Evolutionary conservation across 2,113 vertebrate genomes (phyloP), one percentile per base, ranked within the genome.

Genomic region (Bettongia penicillata): DNA sequence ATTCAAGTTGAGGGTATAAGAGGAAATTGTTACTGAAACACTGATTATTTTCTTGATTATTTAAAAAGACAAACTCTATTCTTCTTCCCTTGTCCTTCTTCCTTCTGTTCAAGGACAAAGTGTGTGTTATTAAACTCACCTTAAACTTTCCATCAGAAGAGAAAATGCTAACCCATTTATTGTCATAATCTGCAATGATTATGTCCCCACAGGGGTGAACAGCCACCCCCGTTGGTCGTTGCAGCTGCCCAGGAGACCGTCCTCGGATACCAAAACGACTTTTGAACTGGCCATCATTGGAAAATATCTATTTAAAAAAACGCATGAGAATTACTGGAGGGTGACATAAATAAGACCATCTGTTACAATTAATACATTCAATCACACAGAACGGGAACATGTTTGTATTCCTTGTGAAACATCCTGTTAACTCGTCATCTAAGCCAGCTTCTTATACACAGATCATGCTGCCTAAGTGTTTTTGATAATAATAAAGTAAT

Each of bases 111-210:
- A 97, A 93, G 53, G 50, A 95, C 51, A 61, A 26, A 22, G 12
- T 49, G 93, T 92, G 43, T 93, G 93, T 89, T 84, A 84, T 49
- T 94, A 94, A 8, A 55, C 96, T 25, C 98, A 99, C 99, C 99
- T 99, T 99, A 98, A 99, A 99, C 98, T 99, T 99, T 89, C 99
- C 99, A 91, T 99, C 99, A 2, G 98, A 99, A 61, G 99, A 99
- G 97, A 99, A 99, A 98, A 99, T 99, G 99, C 99, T 99, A 98
- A 99, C 99, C 99, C 99, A 99, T 96, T 99, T 99, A 98, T 99
- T 99, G 98, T 99, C 99, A 11, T 99, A 99, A 98, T 99, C 99
- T 1, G 99, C 99, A 43, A 99, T 99, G 97, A 99, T 99, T 96
- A 99, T 99, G 98, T 99, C 99, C 92, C 99, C 99, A 51, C 99